Evolutionary conservation across 2,113 vertebrate species (phyloP).

Genomic region (Platanista minor): DNA sequence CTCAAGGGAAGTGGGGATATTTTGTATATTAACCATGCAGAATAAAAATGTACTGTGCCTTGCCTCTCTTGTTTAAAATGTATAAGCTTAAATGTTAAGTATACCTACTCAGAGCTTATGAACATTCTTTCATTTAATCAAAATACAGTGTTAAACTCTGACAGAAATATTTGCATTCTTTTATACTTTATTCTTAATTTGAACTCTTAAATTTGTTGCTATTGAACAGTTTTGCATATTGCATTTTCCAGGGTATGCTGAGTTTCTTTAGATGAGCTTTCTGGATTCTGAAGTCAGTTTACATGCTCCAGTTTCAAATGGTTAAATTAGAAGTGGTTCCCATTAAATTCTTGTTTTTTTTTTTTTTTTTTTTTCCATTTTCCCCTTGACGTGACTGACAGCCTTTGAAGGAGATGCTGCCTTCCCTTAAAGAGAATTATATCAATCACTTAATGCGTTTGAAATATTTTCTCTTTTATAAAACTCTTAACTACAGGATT

Average conservation of each 20-base stretch:
- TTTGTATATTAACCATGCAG: conserved; percentile 27
- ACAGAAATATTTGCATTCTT: not conserved
- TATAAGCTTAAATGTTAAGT: not conserved
- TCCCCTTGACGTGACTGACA: not conserved
- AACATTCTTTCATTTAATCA: not conserved
- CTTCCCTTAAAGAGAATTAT: not conserved
- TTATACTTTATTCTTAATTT: not conserved
- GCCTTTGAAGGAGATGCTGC: not conserved
- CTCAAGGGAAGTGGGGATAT: not conserved
- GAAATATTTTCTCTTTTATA: not conserved
- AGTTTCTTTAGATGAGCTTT: not conserved
- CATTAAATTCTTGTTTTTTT: not conserved
- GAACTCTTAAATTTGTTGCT: not conserved
- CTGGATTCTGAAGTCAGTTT: not conserved
- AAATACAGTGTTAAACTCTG: conserved; percentile 26
- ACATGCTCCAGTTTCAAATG: not conserved
- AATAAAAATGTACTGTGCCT: conserved; percentile 25
- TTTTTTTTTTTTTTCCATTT: not conserved
- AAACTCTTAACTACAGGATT: not conserved
- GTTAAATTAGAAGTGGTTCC: not conserved
- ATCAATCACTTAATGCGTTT: not conserved
- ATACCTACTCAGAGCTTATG: not conserved
- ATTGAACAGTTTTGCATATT: not conserved
- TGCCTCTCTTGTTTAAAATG: conserved; percentile 16
- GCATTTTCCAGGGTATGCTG: not conserved